phyloP scores from a whole-genome alignment of 2,888 invertebrate species.

The Parnassius mnemosyne region DNA sequence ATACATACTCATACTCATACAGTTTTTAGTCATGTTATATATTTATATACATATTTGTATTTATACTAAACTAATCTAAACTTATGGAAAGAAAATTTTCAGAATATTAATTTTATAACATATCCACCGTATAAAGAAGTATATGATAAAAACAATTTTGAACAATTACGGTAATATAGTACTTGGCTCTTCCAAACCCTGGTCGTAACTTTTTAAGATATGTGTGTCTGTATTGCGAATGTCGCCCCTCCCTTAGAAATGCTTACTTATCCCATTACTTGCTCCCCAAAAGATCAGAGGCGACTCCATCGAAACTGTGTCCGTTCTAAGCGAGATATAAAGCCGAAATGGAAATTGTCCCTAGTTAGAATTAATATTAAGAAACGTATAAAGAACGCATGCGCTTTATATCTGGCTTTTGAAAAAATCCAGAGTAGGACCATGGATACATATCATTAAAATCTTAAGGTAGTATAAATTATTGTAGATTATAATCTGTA shows the following conservation, averaged over 20 bases:
- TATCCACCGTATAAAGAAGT: neutral
- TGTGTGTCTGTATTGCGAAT: conserved; percentile 48
- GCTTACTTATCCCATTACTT: conserved; percentile 36
- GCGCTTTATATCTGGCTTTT: conserved; percentile 80
- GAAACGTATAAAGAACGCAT: conserved; percentile 74
- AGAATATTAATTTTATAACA: neutral
- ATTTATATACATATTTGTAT: too few species aligned
- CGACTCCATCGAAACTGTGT: conserved; percentile 70
- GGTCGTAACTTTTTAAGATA: conserved; percentile 37
- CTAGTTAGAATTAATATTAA: conserved; percentile 48
- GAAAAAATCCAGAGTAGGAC: conserved; percentile 75
- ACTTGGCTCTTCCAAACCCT: conserved; percentile 47
- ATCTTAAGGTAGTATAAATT: conserved; percentile 58
- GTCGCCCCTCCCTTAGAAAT: conserved; percentile 52
- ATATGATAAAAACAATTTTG: conserved; percentile 10
- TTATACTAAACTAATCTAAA: too few species aligned
- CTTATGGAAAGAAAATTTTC: too few species aligned
- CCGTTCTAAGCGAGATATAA: conserved; percentile 77
- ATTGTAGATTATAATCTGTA: conserved; percentile 62
- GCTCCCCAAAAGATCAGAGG: conserved; percentile 60
- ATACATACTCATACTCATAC: too few species aligned
- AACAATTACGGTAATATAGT: too few species aligned
- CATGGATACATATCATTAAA: conserved; percentile 73
- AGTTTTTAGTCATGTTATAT: too few species aligned
- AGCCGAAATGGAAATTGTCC: conserved; percentile 60